Conservation (phyloP, 2,797 vertebrate species). For the Tragelaphus eurycerus region DNA sequence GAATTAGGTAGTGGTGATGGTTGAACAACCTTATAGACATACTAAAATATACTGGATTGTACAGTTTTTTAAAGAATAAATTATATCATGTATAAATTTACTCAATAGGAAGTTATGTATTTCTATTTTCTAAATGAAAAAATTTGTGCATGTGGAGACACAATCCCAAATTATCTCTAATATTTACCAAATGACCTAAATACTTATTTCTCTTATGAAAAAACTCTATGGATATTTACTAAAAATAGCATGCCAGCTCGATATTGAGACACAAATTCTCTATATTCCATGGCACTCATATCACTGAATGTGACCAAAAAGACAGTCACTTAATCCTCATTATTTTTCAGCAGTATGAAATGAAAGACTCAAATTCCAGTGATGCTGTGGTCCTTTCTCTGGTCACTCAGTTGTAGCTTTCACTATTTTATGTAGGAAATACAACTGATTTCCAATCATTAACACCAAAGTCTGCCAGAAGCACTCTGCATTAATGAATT, state of each 20-base stretch:
- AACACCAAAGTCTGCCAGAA: not conserved
- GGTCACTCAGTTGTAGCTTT: not conserved
- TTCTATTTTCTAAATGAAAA: not conserved
- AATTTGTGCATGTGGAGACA: not conserved
- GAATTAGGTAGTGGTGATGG: not conserved
- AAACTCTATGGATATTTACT: not conserved
- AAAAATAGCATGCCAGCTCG: not conserved
- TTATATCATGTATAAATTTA: not conserved
- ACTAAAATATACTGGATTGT: not conserved
- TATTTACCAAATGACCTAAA: not conserved
- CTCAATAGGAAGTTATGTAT: not conserved
- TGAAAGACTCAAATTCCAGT: not conserved
- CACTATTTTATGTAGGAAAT: not conserved
- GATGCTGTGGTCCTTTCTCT: not conserved
- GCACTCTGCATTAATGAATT: conserved; percentile 21
- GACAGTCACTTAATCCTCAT: not conserved
- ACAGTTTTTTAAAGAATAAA: not conserved
- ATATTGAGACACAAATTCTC: not conserved
- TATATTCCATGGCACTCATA: not conserved
- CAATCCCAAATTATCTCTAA: not conserved
- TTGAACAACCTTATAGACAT: not conserved
- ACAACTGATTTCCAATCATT: not conserved
- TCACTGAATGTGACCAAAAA: not conserved
- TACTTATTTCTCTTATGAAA: not conserved
- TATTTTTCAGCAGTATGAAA: not conserved